A percentile compares a stretch with the other conserved stretches of the same genome.
phyloP scores from a whole-genome alignment of 2,888 invertebrate species.

The Horisme vitalbata region DNA sequence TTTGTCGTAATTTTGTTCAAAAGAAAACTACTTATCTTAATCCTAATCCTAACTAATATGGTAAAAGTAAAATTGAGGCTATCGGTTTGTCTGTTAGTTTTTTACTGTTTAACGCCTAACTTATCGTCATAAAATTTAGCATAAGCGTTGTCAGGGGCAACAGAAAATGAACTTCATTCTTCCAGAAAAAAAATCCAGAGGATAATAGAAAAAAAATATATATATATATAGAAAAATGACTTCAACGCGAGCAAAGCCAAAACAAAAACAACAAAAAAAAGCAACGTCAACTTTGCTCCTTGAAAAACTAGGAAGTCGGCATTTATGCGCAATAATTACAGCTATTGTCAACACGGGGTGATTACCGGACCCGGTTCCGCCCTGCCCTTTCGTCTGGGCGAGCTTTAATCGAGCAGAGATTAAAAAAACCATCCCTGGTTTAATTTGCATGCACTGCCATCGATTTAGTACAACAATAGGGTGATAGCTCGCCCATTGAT shows the following conservation, averaged over 20 bases:
- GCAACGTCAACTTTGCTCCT: slow-evolving; percentile 16
- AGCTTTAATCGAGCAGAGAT: slow-evolving; percentile 47
- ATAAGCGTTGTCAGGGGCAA: no score
- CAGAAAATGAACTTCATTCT: no score
- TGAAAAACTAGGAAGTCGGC: slow-evolving; percentile 35
- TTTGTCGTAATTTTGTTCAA: no score
- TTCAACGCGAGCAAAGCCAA: not conserved
- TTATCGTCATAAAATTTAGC: no score
- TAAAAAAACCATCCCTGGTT: slow-evolving; percentile 50
- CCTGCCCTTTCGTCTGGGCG: slow-evolving; percentile 37
- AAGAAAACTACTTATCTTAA: no score
- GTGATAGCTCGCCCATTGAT: slow-evolving; percentile 21
- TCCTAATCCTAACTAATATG: no score
- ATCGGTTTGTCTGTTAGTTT: no score
- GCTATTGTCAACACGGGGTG: slow-evolving; percentile 54
- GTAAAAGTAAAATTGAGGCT: no score
- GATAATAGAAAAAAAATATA: no score
- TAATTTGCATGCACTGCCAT: slow-evolving; percentile 56
- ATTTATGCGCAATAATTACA: slow-evolving; percentile 51
- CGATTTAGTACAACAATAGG: slow-evolving; percentile 53
- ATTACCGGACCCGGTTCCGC: slow-evolving; percentile 45
- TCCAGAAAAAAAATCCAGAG: no score
- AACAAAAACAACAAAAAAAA: not conserved
- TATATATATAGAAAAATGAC: not conserved
- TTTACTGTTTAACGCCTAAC: no score